A percentile compares a stretch with the other conserved stretches of the same genome.
Evolutionary conservation across 2,797 vertebrate species (phyloP).

Genomic region (Eidolon dupreanum): DNA sequence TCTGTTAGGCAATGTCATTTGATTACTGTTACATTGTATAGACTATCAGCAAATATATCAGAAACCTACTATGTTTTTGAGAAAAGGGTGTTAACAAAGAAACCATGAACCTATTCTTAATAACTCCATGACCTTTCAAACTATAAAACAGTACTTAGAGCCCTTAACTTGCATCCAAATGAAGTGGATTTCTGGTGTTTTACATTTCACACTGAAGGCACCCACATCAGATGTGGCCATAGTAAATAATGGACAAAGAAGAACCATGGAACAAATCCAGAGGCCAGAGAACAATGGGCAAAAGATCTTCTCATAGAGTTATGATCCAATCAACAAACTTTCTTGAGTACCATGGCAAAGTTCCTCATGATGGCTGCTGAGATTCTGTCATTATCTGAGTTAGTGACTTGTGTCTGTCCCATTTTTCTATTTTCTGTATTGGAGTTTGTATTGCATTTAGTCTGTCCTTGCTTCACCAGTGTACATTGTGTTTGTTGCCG

Average conservation of each 20-base stretch:
- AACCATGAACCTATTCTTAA: background rate
- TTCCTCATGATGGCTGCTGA: background rate
- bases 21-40: background rate
- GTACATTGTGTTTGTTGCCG: background rate
- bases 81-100: background rate
- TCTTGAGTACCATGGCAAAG: background rate
- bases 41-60: background rate
- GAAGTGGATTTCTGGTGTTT: background rate
- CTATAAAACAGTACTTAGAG: background rate
- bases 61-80: background rate
- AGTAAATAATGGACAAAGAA: background rate
- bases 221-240: background rate
- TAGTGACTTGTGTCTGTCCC: background rate
- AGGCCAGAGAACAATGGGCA: background rate
- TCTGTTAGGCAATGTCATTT: background rate
- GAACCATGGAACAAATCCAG: background rate
- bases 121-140: background rate
- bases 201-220: background rate
- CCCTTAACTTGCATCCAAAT: background rate
- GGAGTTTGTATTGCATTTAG: background rate
- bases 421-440: background rate
- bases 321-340: background rate
- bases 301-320: background rate
- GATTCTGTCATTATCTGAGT: background rate
- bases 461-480: background rate